Evolutionary conservation across 2,888 invertebrate genomes (phyloP), one percentile per base, ranked within the genome.

Genomic region (Ormyrus pomaceus): DNA sequence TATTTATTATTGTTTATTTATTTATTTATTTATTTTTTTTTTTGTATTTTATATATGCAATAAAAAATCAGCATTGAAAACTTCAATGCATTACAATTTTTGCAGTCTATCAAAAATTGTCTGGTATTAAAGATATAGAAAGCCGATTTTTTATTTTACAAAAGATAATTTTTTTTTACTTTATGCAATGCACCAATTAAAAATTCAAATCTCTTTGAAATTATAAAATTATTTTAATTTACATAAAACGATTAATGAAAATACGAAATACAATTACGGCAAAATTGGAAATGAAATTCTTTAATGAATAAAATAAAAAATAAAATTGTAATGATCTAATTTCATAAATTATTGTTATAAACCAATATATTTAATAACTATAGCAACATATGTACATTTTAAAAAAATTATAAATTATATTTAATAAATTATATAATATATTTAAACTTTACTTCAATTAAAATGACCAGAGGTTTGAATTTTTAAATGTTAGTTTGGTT

Each of bases 71-170:
- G 48, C 13, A 3, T 48, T 55, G 11, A 68, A 68, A 69, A 5
- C 46, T 58, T 4, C 4, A 50, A 34, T 11, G 34, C 13, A 48
- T 3, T 5, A 48, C 5, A 13, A 70, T 11, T 55, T 55, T 34
- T 34, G 0, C 34, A 34, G 34, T 34, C 34, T 34, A 34, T 34
- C 1, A 55, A 53, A 68, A 69, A 46, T 45, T n/a, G 4, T 11
- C 0, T 13, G 13, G 4, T 50, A 9, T 13, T 50, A 6, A 13
- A 58, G 56, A 46, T 56, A 7, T 56, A 51, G 50, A 71, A 34
- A 71, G n/a, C 4, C 51, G 71, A 61, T 48, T 61, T 61, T 71
- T 71, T 61, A 34, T 61, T 71, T 46, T 10, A 48, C 11, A 46
- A 11, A 19, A n/a, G 13, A 56, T 69, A 46, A 7, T 4, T 19